phyloP scores from a whole-genome alignment of 2,888 invertebrate genomes.

The Seira musarum region DNA sequence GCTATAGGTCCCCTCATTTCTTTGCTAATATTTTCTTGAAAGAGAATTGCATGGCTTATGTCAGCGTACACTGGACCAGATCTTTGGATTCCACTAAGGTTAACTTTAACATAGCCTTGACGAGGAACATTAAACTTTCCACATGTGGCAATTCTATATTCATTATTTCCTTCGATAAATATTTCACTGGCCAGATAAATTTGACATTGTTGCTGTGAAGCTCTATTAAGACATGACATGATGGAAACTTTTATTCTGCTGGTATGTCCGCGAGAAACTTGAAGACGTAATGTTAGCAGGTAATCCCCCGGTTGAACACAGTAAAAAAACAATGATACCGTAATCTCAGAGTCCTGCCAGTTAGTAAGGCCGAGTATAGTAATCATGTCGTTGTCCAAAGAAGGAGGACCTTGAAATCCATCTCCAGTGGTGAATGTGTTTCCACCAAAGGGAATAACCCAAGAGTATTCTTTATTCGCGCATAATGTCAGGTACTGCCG shows the following conservation, averaged over 20 bases:
- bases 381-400: conserved; percentile 11
- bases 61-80: too few relatives aligned
- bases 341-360: conserved; percentile 51
- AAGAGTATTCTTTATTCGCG: conserved; percentile 21
- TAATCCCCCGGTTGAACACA: conserved; percentile 45
- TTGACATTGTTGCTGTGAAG: background rate
- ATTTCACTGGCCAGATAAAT: too few relatives aligned
- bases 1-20: too few relatives aligned
- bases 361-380: conserved; percentile 55
- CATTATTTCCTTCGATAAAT: too few relatives aligned
- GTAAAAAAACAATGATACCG: conserved; percentile 57
- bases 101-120: too few relatives aligned
- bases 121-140: too few relatives aligned
- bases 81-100: too few relatives aligned
- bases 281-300: too few relatives aligned
- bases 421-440: conserved; percentile 57
- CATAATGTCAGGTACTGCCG: conserved; percentile 20
- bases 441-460: conserved; percentile 55
- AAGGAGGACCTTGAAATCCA: background rate
- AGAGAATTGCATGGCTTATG: too few relatives aligned
- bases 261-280: background rate
- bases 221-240: conserved; percentile 14
- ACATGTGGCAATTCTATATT: too few relatives aligned
- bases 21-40: too few relatives aligned
- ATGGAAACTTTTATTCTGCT: background rate